A percentile compares a stretch with the other conserved stretches of the same genome.
Evolutionary conservation across 2,113 vertebrate species (phyloP).

Genomic region (Rhinogobius similis): DNA sequence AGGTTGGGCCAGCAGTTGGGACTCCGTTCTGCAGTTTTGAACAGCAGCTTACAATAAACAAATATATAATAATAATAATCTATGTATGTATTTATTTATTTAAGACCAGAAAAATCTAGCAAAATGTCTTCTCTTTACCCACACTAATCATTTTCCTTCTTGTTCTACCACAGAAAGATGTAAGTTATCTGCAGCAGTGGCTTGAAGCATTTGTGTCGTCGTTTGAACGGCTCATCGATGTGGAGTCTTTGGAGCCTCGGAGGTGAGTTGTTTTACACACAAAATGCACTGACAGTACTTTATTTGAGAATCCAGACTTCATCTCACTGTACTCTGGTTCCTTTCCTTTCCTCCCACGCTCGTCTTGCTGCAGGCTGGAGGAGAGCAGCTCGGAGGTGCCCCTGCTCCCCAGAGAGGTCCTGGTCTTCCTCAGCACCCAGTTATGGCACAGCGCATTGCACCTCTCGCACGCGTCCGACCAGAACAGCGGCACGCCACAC

Average conservation of each 20-base stretch:
- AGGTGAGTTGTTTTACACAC: slow-evolving; percentile 77
- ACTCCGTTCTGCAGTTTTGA: background rate
- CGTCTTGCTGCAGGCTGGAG: slow-evolving; percentile 77
- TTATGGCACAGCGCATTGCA: slow-evolving; percentile 76
- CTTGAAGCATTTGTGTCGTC: slow-evolving; percentile 87
- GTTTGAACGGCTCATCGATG: slow-evolving; percentile 88
- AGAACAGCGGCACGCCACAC: slow-evolving; percentile 71
- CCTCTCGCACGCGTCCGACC: slow-evolving; percentile 58
- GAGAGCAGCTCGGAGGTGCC: slow-evolving; percentile 85
- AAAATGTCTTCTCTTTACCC: background rate
- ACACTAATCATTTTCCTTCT: background rate
- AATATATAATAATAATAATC: background rate
- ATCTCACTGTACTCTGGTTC: slow-evolving; percentile 6
- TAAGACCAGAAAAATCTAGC: too few relatives aligned
- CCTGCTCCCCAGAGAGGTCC: slow-evolving; percentile 82
- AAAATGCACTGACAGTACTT: slow-evolving; percentile 19
- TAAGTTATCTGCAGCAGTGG: slow-evolving; percentile 91
- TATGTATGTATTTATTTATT: background rate
- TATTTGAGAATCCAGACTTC: slow-evolving; percentile 6
- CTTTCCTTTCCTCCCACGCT: background rate
- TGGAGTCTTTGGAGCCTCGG: slow-evolving; percentile 87
- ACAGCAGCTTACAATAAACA: background rate
- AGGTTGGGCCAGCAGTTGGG: background rate
- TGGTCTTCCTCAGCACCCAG: slow-evolving; percentile 83
- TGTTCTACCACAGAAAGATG: slow-evolving; percentile 85